Percentiles rank a stretch among this genome's conserved stretches.
These are phyloP conservation scores for Eudasyphora cyanicolor DNA, from an alignment of 2,888 invertebrate species.

Conservation along the genomic window DNA sequence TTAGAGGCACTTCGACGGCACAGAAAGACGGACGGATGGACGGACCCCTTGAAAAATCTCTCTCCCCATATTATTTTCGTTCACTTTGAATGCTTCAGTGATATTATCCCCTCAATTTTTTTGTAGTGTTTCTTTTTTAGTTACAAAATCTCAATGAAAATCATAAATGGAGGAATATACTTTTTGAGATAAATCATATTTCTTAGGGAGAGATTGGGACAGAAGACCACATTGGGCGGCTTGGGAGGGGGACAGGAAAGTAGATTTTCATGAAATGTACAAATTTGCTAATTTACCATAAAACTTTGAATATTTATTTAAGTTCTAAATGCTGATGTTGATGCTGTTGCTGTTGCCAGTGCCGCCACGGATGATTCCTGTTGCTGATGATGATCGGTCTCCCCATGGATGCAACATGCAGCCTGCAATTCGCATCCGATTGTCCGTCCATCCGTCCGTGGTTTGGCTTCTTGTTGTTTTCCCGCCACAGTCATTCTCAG, in stretches of 20 bases:
- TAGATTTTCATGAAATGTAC: slow-evolving; percentile 76
- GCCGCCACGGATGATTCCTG: not conserved
- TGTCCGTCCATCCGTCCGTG: not conserved
- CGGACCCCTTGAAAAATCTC: not conserved
- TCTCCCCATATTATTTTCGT: slow-evolving; percentile 1
- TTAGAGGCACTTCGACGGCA: not conserved
- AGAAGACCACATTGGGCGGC: too few relatives aligned
- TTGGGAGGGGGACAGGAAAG: not conserved
- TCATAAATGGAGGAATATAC: slow-evolving; percentile 23
- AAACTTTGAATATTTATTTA: slow-evolving; percentile 78
- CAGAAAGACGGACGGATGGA: not conserved
- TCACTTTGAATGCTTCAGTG: slow-evolving; percentile 44
- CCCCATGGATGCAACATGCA: slow-evolving; percentile 50
- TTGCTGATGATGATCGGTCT: slow-evolving; percentile 54
- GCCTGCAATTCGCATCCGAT: not conserved
- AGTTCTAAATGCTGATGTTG: slow-evolving; percentile 60
- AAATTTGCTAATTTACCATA: slow-evolving; percentile 81
- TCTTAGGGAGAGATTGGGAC: not conserved
- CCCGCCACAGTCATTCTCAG: not conserved
- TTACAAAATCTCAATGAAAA: slow-evolving; percentile 22
- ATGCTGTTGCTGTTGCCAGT: not conserved
- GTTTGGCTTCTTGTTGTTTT: not conserved
- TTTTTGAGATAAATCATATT: slow-evolving; percentile 45
- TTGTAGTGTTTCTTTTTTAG: slow-evolving; percentile 2
- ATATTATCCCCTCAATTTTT: slow-evolving; percentile 38